Evolutionary conservation across 2,888 invertebrate species (phyloP).

Genomic region (Sycophila texana): DNA sequence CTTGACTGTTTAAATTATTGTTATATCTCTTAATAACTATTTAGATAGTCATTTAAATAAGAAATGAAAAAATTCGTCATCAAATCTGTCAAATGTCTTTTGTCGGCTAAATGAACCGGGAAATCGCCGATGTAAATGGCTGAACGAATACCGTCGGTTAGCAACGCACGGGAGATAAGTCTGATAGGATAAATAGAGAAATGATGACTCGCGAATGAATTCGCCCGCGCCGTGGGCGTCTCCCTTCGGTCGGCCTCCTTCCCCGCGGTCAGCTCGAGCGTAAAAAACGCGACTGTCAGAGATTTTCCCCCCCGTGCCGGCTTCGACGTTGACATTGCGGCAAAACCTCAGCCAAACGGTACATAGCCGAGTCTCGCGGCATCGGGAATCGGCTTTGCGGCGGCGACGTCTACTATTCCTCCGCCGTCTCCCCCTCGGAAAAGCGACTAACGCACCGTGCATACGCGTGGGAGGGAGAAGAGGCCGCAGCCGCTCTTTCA

Average conservation of each 20-base stretch:
- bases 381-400: constrained; percentile 50
- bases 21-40: too few species aligned
- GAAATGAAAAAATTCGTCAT: too few species aligned
- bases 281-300: constrained; percentile 44
- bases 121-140: constrained; percentile 27
- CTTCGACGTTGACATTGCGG: constrained; percentile 41
- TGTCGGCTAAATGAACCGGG: constrained; percentile 32
- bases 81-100: constrained; percentile 28
- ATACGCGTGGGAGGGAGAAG: background rate
- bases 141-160: constrained; percentile 27
- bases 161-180: background rate
- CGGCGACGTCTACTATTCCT: background rate
- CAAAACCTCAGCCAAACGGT: constrained; percentile 30
- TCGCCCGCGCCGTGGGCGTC: background rate
- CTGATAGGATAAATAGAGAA: constrained; percentile 2
- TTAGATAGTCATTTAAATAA: too few species aligned
- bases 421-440: background rate
- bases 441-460: constrained; percentile 7
- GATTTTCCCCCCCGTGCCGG: constrained; percentile 27
- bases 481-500: background rate
- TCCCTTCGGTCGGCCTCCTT: background rate
- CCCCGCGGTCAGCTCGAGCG: constrained; percentile 15
- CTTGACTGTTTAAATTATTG: too few species aligned
- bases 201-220: constrained; percentile 38
- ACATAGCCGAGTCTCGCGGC: background rate